A percentile compares a stretch with the other conserved stretches of the same genome.
Evolutionary conservation across 2,113 vertebrate genomes (phyloP).

Genomic region (Ciconia maguari): DNA sequence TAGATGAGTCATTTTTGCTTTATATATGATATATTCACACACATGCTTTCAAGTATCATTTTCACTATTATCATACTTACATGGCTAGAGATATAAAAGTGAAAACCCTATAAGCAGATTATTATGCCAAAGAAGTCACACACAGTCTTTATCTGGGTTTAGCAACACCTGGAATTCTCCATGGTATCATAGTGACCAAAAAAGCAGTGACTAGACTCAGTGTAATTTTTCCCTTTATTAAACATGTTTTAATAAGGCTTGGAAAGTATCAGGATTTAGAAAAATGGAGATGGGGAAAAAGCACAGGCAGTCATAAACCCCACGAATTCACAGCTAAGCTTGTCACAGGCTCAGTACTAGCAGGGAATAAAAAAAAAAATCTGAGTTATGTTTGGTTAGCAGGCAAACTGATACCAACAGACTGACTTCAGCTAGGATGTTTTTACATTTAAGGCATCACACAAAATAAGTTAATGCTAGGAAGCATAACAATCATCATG

Average conservation of each 20-base stretch:
- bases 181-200: not conserved
- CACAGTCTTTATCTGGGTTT: not conserved
- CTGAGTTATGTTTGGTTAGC: not conserved
- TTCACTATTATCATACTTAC: slow-evolving; percentile 50
- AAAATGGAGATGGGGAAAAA: not conserved
- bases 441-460: slow-evolving; percentile 37
- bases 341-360: not conserved
- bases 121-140: slow-evolving; percentile 11
- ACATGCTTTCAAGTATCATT: slow-evolving; percentile 56
- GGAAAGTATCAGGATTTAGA: slow-evolving; percentile 15
- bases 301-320: not conserved
- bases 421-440: not conserved
- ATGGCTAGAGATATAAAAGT: slow-evolving; percentile 34
- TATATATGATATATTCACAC: slow-evolving; percentile 51
- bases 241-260: slow-evolving; percentile 35
- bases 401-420: not conserved
- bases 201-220: slow-evolving; percentile 10
- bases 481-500: not conserved
- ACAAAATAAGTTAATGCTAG: not conserved
- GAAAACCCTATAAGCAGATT: slow-evolving; percentile 8
- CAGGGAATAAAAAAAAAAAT: not conserved
- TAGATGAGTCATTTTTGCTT: slow-evolving; percentile 54
- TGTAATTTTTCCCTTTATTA: slow-evolving; percentile 25
- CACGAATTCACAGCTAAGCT: slow-evolving; percentile 6
- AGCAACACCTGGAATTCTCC: slow-evolving; percentile 45